A percentile compares a stretch with the other conserved stretches of the same genome.
phyloP scores from a whole-genome alignment of 1,140 invertebrate genomes.

The Psilanteris sp. region DNA sequence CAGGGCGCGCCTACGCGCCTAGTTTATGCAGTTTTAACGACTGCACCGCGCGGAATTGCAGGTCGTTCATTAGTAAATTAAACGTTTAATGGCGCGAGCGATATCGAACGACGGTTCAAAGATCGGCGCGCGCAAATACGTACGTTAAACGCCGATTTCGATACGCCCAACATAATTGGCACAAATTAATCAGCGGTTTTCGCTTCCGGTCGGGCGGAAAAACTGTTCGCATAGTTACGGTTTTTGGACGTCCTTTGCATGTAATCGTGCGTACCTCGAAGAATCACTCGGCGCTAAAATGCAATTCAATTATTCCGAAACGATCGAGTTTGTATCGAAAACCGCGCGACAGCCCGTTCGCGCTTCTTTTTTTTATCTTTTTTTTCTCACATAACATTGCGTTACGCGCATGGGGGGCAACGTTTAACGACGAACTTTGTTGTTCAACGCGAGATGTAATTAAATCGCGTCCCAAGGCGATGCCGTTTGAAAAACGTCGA shows the following conservation, averaged over 20 bases:
- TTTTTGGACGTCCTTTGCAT: neutral
- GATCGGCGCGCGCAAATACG: slow-evolving; percentile 24
- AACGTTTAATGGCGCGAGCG: slow-evolving; percentile 38
- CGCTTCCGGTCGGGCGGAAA: slow-evolving; percentile 11
- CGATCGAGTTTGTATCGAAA: no score
- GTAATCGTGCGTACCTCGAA: slow-evolving; percentile 2
- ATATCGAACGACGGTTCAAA: slow-evolving; percentile 47
- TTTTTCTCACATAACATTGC: no score
- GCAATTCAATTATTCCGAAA: slow-evolving; percentile 3
- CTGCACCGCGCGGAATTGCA: slow-evolving; percentile 22
- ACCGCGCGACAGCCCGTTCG: no score
- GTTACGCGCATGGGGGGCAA: no score
- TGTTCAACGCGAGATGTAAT: no score
- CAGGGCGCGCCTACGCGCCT: slow-evolving; percentile 25
- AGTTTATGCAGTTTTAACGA: slow-evolving; percentile 23
- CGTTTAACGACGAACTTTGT: no score
- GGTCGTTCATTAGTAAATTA: slow-evolving; percentile 50
- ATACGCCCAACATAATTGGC: slow-evolving; percentile 33
- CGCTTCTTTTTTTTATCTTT: no score
- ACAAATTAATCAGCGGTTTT: slow-evolving; percentile 35
- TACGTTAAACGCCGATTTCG: slow-evolving; percentile 14
- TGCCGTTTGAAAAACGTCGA: neutral
- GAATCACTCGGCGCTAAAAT: slow-evolving; percentile 1
- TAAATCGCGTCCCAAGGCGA: slow-evolving; percentile 9
- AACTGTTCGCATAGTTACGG: neutral